Conservation (phyloP, 2,113 vertebrate species). For the Syrrhaptes paradoxus region DNA sequence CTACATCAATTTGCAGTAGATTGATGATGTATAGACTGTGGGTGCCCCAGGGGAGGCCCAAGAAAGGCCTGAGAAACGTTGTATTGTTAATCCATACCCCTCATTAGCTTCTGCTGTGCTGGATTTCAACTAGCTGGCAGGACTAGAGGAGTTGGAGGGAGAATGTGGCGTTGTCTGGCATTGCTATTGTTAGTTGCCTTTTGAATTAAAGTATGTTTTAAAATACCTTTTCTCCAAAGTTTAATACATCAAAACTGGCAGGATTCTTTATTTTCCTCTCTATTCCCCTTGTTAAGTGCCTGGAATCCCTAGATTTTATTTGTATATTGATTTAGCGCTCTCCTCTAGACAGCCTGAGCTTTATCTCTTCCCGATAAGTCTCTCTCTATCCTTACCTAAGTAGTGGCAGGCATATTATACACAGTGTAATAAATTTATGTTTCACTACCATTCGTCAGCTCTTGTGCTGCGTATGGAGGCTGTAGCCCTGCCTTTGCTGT, state of each 20-base stretch:
- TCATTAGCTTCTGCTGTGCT: constrained; percentile 48
- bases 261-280: constrained; percentile 20
- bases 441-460: neutral
- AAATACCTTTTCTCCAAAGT: constrained; percentile 32
- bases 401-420: neutral
- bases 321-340: constrained; percentile 31
- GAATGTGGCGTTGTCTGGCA: neutral
- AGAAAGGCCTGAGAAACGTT: constrained; percentile 39
- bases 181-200: constrained; percentile 15
- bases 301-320: constrained; percentile 48
- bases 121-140: constrained; percentile 24
- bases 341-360: neutral
- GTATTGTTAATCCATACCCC: constrained; percentile 53
- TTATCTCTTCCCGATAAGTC: neutral
- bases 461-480: neutral
- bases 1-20: constrained; percentile 57
- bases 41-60: constrained; percentile 20
- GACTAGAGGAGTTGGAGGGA: neutral
- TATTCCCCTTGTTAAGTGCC: neutral
- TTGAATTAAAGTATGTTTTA: neutral
- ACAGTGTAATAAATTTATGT: neutral
- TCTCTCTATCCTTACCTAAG: neutral
- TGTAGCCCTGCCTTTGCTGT: neutral
- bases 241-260: constrained; percentile 12
- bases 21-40: constrained; percentile 46